A percentile compares a stretch with the other conserved stretches of the same genome.
Evolutionary conservation across 1,140 invertebrate genomes (phyloP).

Genomic region (Sweltsa coloradensis): DNA sequence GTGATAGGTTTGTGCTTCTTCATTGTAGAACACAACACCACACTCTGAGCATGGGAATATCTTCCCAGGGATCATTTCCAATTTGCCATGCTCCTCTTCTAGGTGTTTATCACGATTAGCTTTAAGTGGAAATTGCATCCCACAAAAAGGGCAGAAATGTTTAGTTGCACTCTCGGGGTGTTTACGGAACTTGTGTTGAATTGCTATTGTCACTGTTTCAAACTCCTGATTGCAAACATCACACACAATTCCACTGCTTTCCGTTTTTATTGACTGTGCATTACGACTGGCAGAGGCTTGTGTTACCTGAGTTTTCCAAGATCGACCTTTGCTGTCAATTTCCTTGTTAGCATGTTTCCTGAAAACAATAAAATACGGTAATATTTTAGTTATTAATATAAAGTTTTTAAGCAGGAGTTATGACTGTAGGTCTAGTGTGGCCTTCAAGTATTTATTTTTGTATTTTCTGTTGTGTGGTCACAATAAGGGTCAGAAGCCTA

Average conservation of each 20-base stretch:
- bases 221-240: constrained; percentile 27
- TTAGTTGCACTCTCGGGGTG: constrained; percentile 47
- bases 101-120: constrained; percentile 46
- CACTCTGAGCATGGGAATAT: constrained; percentile 43
- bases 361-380: constrained; percentile 13
- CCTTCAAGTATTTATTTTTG: background rate
- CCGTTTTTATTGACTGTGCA: background rate
- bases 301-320: constrained; percentile 16
- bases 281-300: constrained; percentile 1
- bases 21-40: constrained; percentile 40
- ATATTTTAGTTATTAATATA: constrained; percentile 4
- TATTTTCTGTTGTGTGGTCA: background rate
- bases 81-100: constrained; percentile 28
- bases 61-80: constrained; percentile 22
- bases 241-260: constrained; percentile 10
- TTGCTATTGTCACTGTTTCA: constrained; percentile 44
- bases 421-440: background rate
- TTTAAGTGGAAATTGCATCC: constrained; percentile 55
- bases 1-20: constrained; percentile 47
- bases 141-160: constrained; percentile 51
- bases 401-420: background rate
- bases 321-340: constrained; percentile 31
- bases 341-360: constrained; percentile 40
- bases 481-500: background rate
- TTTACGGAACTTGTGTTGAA: constrained; percentile 51